Percentiles rank a stretch among this genome's conserved stretches.
These are phyloP conservation scores for Meloidogyne chitwoodi DNA, from an alignment of 1,140 invertebrate species.

Conservation along the genomic window DNA sequence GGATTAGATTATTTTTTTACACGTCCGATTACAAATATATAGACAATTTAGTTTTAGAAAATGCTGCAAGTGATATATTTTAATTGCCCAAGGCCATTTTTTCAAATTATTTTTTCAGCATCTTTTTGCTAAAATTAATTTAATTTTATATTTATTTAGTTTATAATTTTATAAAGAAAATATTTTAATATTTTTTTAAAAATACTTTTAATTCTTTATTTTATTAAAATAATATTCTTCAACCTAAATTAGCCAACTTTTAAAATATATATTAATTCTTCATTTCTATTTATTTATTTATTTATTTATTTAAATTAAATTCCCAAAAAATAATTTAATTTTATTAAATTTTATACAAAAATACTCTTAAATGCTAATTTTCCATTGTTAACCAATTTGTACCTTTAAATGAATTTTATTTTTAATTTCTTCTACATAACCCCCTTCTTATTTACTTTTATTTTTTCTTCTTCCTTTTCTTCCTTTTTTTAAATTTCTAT, in stretches of 20 bases:
- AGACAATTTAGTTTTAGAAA: neutral
- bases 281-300: no score
- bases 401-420: no score
- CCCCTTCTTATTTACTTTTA: neutral
- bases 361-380: neutral
- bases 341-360: neutral
- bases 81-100: neutral
- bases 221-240: no score
- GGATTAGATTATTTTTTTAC: neutral
- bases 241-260: no score
- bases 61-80: neutral
- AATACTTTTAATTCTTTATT: no score
- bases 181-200: no score
- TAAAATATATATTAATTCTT: no score
- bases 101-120: neutral
- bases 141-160: neutral
- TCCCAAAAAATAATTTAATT: neutral
- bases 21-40: neutral
- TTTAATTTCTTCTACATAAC: neutral
- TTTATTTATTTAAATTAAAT: conserved; percentile 2
- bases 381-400: conserved; percentile 1
- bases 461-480: neutral
- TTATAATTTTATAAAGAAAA: neutral
- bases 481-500: neutral
- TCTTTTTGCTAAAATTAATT: neutral